These are phyloP conservation scores for Helicolenus hilgendorfi DNA, from an alignment of 2,797 vertebrate genomes.

Conservation along the genomic window DNA sequence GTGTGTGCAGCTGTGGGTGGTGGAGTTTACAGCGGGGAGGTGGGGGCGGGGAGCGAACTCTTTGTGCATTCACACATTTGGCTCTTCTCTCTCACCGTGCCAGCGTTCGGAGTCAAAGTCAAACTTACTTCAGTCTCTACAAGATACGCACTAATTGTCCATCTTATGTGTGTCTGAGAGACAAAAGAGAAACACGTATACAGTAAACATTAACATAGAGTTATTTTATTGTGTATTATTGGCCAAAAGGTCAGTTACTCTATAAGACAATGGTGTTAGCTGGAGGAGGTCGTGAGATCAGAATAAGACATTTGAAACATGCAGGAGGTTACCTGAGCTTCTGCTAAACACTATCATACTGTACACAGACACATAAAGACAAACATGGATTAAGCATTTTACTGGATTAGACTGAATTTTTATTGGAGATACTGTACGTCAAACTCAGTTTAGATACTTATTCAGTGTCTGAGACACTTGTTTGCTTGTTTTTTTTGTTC, in stretches of 20 bases:
- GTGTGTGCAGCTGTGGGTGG: constrained; percentile 84
- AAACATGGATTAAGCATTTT: neutral
- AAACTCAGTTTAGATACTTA: neutral
- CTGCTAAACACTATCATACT: neutral
- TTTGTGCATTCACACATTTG: constrained; percentile 75
- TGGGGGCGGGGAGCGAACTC: constrained; percentile 41
- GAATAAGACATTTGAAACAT: neutral
- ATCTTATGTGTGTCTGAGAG: neutral
- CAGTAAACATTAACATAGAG: neutral
- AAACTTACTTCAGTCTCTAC: constrained; percentile 31
- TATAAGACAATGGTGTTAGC: neutral
- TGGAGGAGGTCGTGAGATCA: neutral
- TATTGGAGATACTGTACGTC: neutral
- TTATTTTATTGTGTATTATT: neutral
- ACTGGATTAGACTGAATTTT: neutral
- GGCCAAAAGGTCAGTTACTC: neutral
- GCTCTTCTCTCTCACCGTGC: constrained; percentile 30
- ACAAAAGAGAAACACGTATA: neutral
- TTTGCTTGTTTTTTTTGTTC: neutral
- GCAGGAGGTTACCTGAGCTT: neutral
- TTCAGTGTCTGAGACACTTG: neutral
- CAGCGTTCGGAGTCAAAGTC: constrained; percentile 32
- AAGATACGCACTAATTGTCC: neutral
- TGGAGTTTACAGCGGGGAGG: constrained; percentile 67
- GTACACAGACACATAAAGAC: neutral